A percentile compares a stretch with the other conserved stretches of the same genome.
Evolutionary conservation across 2,113 vertebrate species (phyloP).

Genomic region (Oncorhynchus keta): DNA sequence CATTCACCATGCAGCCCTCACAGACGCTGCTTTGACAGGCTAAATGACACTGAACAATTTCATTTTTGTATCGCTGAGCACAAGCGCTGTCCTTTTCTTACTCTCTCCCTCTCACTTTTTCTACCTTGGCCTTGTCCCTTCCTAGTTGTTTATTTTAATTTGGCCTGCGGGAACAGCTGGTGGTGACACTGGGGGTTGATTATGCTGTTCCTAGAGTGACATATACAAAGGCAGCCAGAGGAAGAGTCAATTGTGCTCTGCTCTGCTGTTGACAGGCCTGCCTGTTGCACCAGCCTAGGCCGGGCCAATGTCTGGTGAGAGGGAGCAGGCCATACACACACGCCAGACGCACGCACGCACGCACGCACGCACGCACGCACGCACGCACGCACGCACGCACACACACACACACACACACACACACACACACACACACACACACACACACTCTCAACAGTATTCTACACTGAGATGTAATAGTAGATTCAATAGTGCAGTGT

Average conservation of each 20-base stretch:
- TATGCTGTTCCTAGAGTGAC: slow-evolving; percentile 72
- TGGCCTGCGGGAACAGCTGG: slow-evolving; percentile 71
- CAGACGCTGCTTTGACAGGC: slow-evolving; percentile 56
- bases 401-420: neutral
- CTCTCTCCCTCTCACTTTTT: slow-evolving; percentile 37
- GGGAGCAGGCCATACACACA: slow-evolving; percentile 25
- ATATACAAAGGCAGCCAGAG: slow-evolving; percentile 57
- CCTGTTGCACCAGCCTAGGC: slow-evolving; percentile 73
- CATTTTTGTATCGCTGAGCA: slow-evolving; percentile 44
- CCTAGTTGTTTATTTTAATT: slow-evolving; percentile 69
- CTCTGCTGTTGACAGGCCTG: slow-evolving; percentile 75
- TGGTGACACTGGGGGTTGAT: slow-evolving; percentile 73
- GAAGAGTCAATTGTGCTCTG: slow-evolving; percentile 57
- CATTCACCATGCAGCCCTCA: slow-evolving; percentile 13
- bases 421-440: neutral
- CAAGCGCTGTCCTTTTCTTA: slow-evolving; percentile 44
- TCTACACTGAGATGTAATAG: neutral
- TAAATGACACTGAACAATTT: slow-evolving; percentile 58
- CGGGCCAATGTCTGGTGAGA: slow-evolving; percentile 49
- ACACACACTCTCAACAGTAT: neutral
- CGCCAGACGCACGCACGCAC: slow-evolving; percentile 7
- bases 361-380: neutral
- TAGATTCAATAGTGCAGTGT: too few relatives aligned
- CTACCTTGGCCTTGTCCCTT: slow-evolving; percentile 37
- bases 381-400: neutral